Percentiles rank a stretch among this genome's conserved stretches.
phyloP scores from a whole-genome alignment of 2,888 invertebrate genomes.

The Ptychoptera contaminata region DNA sequence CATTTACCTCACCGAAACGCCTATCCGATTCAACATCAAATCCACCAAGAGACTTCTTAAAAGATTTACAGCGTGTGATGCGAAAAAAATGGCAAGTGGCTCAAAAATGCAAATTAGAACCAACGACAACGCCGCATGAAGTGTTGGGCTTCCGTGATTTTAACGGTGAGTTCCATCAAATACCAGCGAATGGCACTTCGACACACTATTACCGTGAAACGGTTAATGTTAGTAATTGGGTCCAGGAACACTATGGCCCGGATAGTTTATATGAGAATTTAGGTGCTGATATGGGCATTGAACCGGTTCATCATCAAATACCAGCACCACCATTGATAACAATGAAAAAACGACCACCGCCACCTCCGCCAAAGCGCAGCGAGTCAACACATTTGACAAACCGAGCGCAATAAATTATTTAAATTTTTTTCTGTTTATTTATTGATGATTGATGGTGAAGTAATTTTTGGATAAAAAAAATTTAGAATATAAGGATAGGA shows the following conservation, averaged over 20 bases:
- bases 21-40: conserved; percentile 53
- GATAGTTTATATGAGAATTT: conserved; percentile 68
- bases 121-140: conserved; percentile 78
- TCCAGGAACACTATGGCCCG: conserved; percentile 68
- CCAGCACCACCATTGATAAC: conserved; percentile 15
- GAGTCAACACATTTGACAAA: conserved; percentile 68
- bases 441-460: background rate
- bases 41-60: conserved; percentile 68
- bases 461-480: too few species aligned
- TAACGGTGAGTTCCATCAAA: conserved; percentile 34
- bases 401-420: conserved; percentile 18
- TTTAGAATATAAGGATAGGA: too few species aligned
- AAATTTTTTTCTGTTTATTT: background rate
- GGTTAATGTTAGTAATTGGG: conserved; percentile 79
- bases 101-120: conserved; percentile 78
- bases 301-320: conserved; percentile 1
- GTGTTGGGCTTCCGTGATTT: conserved; percentile 81
- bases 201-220: conserved; percentile 31
- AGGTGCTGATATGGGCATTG: conserved; percentile 23
- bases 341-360: conserved; percentile 62
- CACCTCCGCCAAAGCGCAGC: conserved; percentile 78
- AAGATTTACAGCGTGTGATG: conserved; percentile 83
- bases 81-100: conserved; percentile 88
- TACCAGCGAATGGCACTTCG: conserved; percentile 14
- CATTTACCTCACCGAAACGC: conserved; percentile 61